Evolutionary conservation across 2,113 vertebrate genomes (phyloP), one percentile per base, ranked within the genome.

Genomic region (Paramormyrops kingsleyae): DNA sequence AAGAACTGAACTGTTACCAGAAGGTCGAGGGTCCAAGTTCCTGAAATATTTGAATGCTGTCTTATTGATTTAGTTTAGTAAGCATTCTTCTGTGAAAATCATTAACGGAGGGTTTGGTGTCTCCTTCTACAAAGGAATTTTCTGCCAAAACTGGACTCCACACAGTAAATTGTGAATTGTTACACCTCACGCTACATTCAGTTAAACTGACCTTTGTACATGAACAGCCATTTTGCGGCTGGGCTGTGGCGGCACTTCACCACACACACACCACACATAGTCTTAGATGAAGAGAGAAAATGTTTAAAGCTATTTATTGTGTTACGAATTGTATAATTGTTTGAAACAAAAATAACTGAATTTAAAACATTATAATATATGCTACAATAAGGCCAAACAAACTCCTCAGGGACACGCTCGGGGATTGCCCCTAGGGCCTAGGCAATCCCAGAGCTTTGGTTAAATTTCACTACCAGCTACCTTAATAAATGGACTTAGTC

Each of bases 161-260:
- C n/a, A 70, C n/a, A 27, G 7, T 70, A 70, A 70, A 31, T 13
- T 31, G n/a, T 31, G 27, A 70, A 5, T 70, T 70, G 62, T 66
- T 66, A 31, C 62, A 31, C n/a, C 62, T 31, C 62, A 70, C 27
- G 31, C 10, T 31, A 70, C 10, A 70, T 70, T 15, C 27, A 70
- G 27, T 1, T 31, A 31, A 70, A 70, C n/a, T 56, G 19, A 21
- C 53, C 5, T 56, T n/a, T 66, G n/a, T 27, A 27, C n/a, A 27
- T 4, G 10, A 12, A 27, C n/a, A 4, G n/a, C 3, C 27, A 13
- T 70, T 70, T 10, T 70, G 3, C 1, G n/a, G n/a, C n/a, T 31
- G n/a, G n/a, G n/a, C 24, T 10, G 7, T n/a, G 3, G n/a, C 59
- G 3, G n/a, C 1, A 3, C 62, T 13, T 12, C 1, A 0, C 0